Base-by-base conservation (phyloP, 1,140 invertebrate species). In the Meloidogyne hapla region DNA sequence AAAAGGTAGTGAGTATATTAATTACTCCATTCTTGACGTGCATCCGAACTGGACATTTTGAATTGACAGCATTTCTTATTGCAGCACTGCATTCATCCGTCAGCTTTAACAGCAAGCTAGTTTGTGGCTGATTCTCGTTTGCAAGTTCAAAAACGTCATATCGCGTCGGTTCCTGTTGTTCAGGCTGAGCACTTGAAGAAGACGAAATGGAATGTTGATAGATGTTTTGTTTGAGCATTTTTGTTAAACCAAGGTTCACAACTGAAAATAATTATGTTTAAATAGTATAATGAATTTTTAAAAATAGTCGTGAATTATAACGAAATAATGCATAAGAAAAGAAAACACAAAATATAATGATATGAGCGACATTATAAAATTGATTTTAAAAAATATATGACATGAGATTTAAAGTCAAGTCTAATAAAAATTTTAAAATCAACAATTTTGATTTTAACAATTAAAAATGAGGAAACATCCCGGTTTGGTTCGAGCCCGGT, bases 1-100 rank as follows among this genome's bases (percentile, higher is more conserved):
- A 9, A 45, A 12, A 25, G 23, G 9, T 70, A 56, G 25, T n/a
- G 56, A 48, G 42, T 26, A 56, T 15, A 68, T 28, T 68, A 45
- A 68, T 56, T 70, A 69, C 62, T 69, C 65, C 61, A 25, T 72
- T 68, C 18, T 69, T 42, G 23, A 77, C 48, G 48, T 69, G 71
- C 48, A 77, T 62, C 10, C 64, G 61, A 13, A 77, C 40, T 15
- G 21, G 61, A 40, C 21, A 28, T 33, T 64, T 33, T 23, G 40
- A 45, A 33, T 74, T 61, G 28, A 77, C 65, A 5, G 76, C 76
- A 38, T 77, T 69, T 4, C 62, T 68, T 21, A 78, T 63, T 21
- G 77, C 77, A 13, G n/a, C 77, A n/a, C 68, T 33, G 33, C 77
- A 78, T 26, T 78, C 77, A 72, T 78, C 77, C 18, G 77, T 78